Base-by-base conservation (phyloP, 2,113 vertebrate species). In the Sander vitreus region DNA sequence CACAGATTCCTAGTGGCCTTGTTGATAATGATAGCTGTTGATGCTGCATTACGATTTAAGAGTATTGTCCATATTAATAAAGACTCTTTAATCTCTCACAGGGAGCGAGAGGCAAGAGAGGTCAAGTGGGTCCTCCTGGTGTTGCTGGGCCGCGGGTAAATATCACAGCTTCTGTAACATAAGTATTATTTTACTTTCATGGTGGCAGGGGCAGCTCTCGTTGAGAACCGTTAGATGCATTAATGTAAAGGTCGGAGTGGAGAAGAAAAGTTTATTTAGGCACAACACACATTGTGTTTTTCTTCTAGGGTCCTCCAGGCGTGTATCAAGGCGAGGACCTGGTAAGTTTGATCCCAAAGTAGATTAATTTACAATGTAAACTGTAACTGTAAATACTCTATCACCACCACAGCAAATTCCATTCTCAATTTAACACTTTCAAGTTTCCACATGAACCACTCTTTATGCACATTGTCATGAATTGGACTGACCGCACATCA, bases 21-120 rank as follows among this genome's bases (percentile, higher is more conserved):
- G 8, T 39, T 10, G 39, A 10, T 39, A 39, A 39, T 59, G 2
- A n/a, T 36, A 18, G 1, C 53, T n/a, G 13, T 13, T 69, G 9
- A 14, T 47, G 36, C 16, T 25, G 11, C 12, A 14, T 45, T 23
- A 62, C 12, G 1, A 18, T 30, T 66, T 67, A 27, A 65, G 64
- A 7, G n/a, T 16, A 0, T 36, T 36, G 47, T 48, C 6, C 2
- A 3, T 25, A 59, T 53, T 58, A 50, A 73, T 50, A 23, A 62
- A 59, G 30, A 23, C 10, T 6, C 33, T 6, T 58, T n/a, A 58
- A 4, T 63, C 13, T 81, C 11, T 76, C 54, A 51, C 78, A 99
- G 98, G 98, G 98, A 74, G 95, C 93, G 64, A 95, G 94, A 81
- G 98, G 98, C 51, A 94, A 60, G 88, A 96, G 95, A 92, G 98